Percentiles rank a stretch among this genome's conserved stretches.
Evolutionary conservation across 2,888 invertebrate species (phyloP).

Genomic region (Calameuta filiformis): DNA sequence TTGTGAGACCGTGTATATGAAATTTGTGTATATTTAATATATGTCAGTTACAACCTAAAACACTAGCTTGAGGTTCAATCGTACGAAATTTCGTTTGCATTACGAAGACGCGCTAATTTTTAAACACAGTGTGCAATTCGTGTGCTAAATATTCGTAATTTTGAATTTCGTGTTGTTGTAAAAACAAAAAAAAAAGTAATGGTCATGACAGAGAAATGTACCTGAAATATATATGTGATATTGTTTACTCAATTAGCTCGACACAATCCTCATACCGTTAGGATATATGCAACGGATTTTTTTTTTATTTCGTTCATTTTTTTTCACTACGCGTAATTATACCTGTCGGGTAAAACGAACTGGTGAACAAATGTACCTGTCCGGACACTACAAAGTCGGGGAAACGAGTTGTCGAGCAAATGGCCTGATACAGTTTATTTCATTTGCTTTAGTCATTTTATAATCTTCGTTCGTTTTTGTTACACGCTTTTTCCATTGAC

Average conservation of each 20-base stretch:
- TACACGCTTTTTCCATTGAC: neutral
- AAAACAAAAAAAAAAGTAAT: neutral
- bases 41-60: too few relatives aligned
- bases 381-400: neutral
- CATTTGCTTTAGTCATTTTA: neutral
- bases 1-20: too few relatives aligned
- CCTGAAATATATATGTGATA: neutral
- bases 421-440: neutral
- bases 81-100: too few relatives aligned
- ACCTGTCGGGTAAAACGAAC: neutral
- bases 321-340: neutral
- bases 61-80: too few relatives aligned
- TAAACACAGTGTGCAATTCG: neutral
- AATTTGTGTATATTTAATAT: too few relatives aligned
- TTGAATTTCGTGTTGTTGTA: neutral
- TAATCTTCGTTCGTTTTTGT: neutral
- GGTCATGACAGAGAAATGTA: too few relatives aligned
- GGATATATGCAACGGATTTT: neutral
- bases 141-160: neutral
- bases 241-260: neutral
- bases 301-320: neutral
- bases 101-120: too few relatives aligned
- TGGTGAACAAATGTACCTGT: neutral
- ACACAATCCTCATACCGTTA: neutral
- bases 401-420: neutral